phyloP scores from a whole-genome alignment of 2,888 invertebrate species.

The Phortica magna region DNA sequence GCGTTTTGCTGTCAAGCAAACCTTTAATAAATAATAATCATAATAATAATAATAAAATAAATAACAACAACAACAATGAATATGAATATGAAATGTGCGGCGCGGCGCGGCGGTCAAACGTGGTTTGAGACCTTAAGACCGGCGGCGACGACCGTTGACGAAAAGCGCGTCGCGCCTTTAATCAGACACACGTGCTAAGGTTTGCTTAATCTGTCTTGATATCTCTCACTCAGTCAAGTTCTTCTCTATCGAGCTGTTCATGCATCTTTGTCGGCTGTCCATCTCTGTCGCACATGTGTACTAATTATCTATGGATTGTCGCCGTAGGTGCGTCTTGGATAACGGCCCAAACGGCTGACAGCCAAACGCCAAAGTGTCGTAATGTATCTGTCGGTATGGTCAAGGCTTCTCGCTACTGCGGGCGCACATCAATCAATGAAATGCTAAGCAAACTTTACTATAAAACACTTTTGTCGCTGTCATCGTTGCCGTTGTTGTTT shows the following conservation, averaged over 20 bases:
- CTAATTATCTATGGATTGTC: constrained; percentile 14
- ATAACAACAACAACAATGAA: no score
- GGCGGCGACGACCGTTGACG: neutral
- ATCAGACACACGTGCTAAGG: constrained; percentile 68
- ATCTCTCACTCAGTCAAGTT: neutral
- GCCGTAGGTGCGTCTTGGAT: constrained; percentile 21
- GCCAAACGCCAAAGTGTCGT: neutral
- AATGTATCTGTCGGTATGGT: constrained; percentile 53
- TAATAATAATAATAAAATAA: no score
- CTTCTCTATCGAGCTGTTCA: neutral
- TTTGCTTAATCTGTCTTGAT: constrained; percentile 44
- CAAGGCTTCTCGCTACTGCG: constrained; percentile 58
- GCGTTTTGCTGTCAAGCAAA: constrained; percentile 17
- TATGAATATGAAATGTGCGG: constrained; percentile 54
- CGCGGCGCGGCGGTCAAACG: constrained; percentile 70
- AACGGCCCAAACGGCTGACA: neutral
- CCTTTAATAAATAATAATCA: constrained; percentile 21
- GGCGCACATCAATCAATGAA: constrained; percentile 69
- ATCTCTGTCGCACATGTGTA: neutral
- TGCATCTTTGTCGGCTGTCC: no score
- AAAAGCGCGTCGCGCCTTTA: constrained; percentile 55
- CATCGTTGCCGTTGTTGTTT: constrained; percentile 21
- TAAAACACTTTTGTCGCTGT: neutral
- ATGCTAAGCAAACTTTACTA: constrained; percentile 41
- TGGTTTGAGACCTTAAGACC: constrained; percentile 54